Evolutionary conservation across 2,113 vertebrate species (phyloP).

Genomic region (Microcebus murinus): DNA sequence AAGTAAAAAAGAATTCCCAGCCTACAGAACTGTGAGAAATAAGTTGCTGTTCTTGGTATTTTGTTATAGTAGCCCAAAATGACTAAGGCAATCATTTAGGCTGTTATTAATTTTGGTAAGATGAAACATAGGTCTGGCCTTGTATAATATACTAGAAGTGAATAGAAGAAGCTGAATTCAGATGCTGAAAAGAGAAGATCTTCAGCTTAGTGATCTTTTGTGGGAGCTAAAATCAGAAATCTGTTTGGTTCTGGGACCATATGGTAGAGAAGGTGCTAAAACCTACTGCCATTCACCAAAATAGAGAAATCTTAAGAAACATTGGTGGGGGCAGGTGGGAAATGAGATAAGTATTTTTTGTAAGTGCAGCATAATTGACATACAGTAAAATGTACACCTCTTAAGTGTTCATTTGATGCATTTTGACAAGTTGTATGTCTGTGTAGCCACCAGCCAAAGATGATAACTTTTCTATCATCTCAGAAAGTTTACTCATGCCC

Average conservation of each 20-base stretch:
- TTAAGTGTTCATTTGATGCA: neutral
- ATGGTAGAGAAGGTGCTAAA: neutral
- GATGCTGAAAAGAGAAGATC: neutral
- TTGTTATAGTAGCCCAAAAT: neutral
- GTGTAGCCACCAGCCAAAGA: neutral
- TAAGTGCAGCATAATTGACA: neutral
- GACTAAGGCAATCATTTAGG: neutral
- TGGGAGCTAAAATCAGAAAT: neutral
- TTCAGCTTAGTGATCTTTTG: neutral
- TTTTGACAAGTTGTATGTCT: neutral
- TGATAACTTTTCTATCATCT: neutral
- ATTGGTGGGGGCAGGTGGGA: neutral
- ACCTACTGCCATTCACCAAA: neutral
- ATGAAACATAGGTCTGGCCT: neutral
- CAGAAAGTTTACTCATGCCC: neutral
- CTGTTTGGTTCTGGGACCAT: neutral
- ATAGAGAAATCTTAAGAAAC: neutral
- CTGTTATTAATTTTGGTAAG: neutral
- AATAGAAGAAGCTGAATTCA: neutral
- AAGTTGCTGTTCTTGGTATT: neutral
- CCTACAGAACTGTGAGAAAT: neutral
- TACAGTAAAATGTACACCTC: neutral
- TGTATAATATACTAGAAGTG: neutral
- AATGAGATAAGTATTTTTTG: neutral
- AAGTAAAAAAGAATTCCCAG: neutral